These are phyloP conservation scores for Pimpla rufipes DNA, from an alignment of 2,888 invertebrate species.

Conservation along the genomic window DNA sequence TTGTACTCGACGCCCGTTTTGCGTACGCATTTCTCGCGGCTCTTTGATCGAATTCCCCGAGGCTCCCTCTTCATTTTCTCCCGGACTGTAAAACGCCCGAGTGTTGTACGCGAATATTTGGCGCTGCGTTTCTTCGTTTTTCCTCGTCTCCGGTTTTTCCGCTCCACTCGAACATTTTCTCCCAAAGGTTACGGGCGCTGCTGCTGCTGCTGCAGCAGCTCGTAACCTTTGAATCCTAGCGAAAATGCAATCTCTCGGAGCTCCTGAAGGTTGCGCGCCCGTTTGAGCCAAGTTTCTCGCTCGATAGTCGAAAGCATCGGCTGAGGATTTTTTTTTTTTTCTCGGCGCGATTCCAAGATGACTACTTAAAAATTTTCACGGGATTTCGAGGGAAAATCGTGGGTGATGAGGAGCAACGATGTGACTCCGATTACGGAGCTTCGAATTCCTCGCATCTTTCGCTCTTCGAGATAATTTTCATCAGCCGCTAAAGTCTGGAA, in stretches of 20 bases:
- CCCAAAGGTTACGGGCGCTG: too few species aligned
- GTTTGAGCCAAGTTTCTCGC: too few species aligned
- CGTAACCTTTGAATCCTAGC: too few species aligned
- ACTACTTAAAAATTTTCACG: too few species aligned
- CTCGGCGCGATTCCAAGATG: too few species aligned
- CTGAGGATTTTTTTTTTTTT: too few species aligned
- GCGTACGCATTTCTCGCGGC: conserved; percentile 8
- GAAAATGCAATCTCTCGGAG: too few species aligned
- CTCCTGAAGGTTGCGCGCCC: too few species aligned
- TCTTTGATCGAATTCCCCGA: not conserved
- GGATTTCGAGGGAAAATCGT: not conserved
- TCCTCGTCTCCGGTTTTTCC: not conserved
- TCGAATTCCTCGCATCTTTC: not conserved
- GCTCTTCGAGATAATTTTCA: not conserved
- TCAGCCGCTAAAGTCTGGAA: not conserved
- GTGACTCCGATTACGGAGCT: not conserved
- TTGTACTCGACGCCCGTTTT: conserved; percentile 16
- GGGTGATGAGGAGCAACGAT: not conserved
- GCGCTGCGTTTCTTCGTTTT: not conserved
- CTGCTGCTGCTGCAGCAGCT: too few species aligned
- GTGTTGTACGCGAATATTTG: too few species aligned
- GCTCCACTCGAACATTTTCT: not conserved
- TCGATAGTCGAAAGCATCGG: too few species aligned
- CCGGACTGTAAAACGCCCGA: not conserved
- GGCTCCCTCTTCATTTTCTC: not conserved